phyloP scores from a whole-genome alignment of 2,113 vertebrate species.

The Callorhinus ursinus region DNA sequence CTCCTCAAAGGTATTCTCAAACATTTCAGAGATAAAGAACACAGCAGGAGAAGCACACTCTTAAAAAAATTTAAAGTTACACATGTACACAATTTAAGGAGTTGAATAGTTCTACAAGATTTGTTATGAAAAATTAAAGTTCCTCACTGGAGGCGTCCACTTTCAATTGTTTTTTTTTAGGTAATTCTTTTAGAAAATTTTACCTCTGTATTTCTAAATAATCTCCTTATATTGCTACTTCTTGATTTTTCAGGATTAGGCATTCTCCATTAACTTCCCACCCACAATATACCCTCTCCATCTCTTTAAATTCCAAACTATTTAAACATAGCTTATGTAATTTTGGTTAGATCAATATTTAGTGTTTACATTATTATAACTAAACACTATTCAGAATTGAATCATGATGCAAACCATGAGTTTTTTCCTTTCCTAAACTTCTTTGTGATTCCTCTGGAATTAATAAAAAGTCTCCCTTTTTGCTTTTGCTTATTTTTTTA shows the following conservation, averaged over 20 bases:
- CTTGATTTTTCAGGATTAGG: constrained; percentile 4
- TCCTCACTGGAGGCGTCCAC: not conserved
- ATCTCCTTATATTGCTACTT: not conserved
- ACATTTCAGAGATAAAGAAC: not conserved
- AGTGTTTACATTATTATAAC: constrained; percentile 11
- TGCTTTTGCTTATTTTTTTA: constrained; percentile 4
- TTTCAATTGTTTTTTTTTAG: not conserved
- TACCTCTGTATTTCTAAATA: not conserved
- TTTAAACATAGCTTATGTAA: not conserved
- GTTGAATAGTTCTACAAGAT: not conserved
- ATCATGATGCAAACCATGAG: constrained; percentile 16
- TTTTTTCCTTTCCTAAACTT: constrained; percentile 23
- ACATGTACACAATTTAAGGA: not conserved
- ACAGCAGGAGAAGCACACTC: not conserved
- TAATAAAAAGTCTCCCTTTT: not conserved
- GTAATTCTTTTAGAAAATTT: constrained; percentile 17
- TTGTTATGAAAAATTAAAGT: constrained; percentile 40
- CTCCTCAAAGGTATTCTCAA: not conserved
- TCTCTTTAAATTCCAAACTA: not conserved
- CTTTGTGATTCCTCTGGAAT: not conserved
- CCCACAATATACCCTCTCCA: not conserved
- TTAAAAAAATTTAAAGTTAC: not conserved
- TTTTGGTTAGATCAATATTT: not conserved
- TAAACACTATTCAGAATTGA: not conserved
- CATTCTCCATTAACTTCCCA: not conserved